Evolutionary conservation across 2,797 vertebrate genomes (phyloP), one percentile per base, ranked within the genome.

Genomic region (Schizopygopsis pylzovi): DNA sequence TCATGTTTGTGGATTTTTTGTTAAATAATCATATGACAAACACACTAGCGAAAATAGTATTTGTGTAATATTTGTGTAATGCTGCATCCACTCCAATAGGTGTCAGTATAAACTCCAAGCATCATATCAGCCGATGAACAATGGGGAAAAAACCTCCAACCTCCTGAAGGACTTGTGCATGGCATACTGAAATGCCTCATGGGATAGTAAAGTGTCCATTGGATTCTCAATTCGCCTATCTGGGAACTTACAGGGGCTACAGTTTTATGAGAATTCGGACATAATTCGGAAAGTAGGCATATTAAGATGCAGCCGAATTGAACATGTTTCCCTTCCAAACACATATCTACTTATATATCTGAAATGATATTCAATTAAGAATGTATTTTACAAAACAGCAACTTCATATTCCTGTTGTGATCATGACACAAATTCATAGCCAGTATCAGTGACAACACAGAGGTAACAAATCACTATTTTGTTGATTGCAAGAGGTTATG

Each of bases 401-500:
- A 54, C 9, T 54, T 81, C 6, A 12, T n/a, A 45, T 67, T 80
- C 25, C 6, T 8, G 25, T 9, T 80, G 45, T 67, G 18, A 67
- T 15, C 6, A 45, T 28, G 20, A 67, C 20, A 47, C 59, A 47
- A n/a, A 65, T 61, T 28, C 10, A 47, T 18, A 33, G 4, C 37
- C 39, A 63, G 18, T 15, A 63, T 18, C 56, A 79, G n/a, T 45
- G 1, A 20, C 52, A n/a, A n/a, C 11, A 54, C 13, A 70, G 8
- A 39, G 25, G 8, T 82, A 28, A 82, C 81, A 83, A 76, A 76
- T 45, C 15, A 37, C 47, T 28, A n/a, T 47, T 52, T 16, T 82
- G 65, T 63, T 68, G 10, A 37, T 37, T 81, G 25, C 41, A 11
- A 33, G 54, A 47, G 54, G 68, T 22, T 56, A 45, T 87, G 52